Base-by-base conservation (phyloP, 2,888 invertebrate species). In the Drosophila lutescens region DNA sequence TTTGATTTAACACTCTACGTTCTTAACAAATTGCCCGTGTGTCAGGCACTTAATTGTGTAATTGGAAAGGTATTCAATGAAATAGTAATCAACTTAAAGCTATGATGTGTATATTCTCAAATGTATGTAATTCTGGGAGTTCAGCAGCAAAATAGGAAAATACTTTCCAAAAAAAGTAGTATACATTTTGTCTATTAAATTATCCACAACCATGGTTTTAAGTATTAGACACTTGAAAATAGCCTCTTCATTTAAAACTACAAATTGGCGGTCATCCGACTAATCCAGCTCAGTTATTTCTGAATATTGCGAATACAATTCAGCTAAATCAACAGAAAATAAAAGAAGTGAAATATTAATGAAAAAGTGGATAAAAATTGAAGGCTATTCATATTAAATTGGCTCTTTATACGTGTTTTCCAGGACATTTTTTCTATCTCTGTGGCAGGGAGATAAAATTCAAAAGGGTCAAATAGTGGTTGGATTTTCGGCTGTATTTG, bases 1-100 rank as follows among this genome's bases (percentile, higher is more conserved):
- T 66, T 60, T 63, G 60, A 62, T 51, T 34, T 41, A 70, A 66
- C 59, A 71, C 63, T 62, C 53, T 44, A 30, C 43, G 44, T 47
- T 23, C 30, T 32, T 65, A 65, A 66, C 53, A 44, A 71, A 61
- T 71, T 53, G 66, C 38, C 12, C 10, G 8, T 5, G 17, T 32
- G 51, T 53, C 51, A 40, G 38, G 36, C 17, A 61, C 17, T 34
- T 41, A 63, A 49, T 61, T 23, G 34, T 34, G n/a, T 20, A 23
- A 41, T 32, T 34, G 12, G 9, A 12, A 15, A 49, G 17, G 49
- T 7, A 47, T 47, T 47, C 20, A 43, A 43, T 43, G 12, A 20
- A 43, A 43, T 43, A 17, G n/a, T 38, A 38, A n/a, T 38, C 38
- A 20, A 43, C 1, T 26, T 46, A 26, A 3, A 23, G 23, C 23